Evolutionary conservation across 1,140 invertebrate genomes (phyloP), one percentile per base, ranked within the genome.

Genomic region (Macrosteles quadrilineatus): DNA sequence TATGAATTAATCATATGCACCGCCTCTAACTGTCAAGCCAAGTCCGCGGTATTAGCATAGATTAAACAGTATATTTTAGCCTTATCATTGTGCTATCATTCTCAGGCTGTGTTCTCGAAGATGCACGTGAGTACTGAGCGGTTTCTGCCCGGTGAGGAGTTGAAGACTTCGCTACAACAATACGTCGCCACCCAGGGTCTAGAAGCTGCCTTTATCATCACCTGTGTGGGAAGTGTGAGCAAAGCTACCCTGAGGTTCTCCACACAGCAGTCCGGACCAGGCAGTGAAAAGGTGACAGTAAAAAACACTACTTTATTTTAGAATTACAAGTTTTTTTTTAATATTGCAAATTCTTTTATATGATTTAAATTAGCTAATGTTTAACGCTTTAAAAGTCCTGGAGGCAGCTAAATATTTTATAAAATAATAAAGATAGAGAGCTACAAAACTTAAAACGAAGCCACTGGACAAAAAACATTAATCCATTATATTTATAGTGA

Each of bases 221-320:
- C 80, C 11, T 82, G 81, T 75, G 78, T 79, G 59, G 82, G 82
- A 3, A 83, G 81, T 74, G 75, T 84, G n/a, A 78, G 75, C 6
- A 77, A 75, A 53, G 80, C 78, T 3, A 81, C 73, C 0, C 75
- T 84, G 11, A 75, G 82, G n/a, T 77, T 82, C 73, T 81, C 82
- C 11, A 73, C 75, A 21, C 53, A 64, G 29, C 11, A 72, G 12
- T 47, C 11, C 4, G 53, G 57, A 19, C 19, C 14, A 6, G 17
- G 29, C 47, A 19, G 4, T 21, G 21, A 50, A 19, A 50, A 17
- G 47, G 47, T 19, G 21, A 50, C n/a, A 4, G 6, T 50, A 3
- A 17, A 21, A 3, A 6, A 3, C 4, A 17, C 3, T 50, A 9
- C 3, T 19, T 3, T 50, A 17, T 19, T 21, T 3, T 4, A 11